Evolutionary conservation across 2,797 vertebrate genomes (phyloP), one percentile per base, ranked within the genome.

Genomic region (Rhabdomys pumilio): DNA sequence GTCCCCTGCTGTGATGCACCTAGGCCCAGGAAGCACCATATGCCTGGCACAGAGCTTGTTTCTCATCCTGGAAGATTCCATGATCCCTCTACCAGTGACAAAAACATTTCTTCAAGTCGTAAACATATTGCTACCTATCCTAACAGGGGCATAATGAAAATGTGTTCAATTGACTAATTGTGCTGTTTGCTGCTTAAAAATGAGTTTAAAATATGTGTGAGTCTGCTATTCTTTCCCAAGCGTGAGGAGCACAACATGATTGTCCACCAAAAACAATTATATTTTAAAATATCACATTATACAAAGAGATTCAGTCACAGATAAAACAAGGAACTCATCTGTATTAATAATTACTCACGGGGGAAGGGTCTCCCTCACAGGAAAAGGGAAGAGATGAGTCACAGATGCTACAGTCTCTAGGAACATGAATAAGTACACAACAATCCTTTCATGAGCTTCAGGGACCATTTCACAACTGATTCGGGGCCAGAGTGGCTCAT

Each of bases 101-200:
- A 31, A 93, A 90, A 44, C 26, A 55, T 38, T 91, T 95, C 69
- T 81, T 65, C 55, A 89, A 75, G 67, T 75, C 67, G 31, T 1
- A 29, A 29, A 8, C 26, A 2, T 55, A 20, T 93, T 24, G 31
- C 8, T 29, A 15, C 38, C 44, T 92, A 61, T 50, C 61, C 65
- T 77, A 63, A 89, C 20, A 41, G 55, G 13, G 4, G 0, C 34
- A 75, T 29, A 53, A 26, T 81, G 86, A 90, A 72, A 77, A 73
- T 77, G 10, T 41, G 20, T 31, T 79, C 53, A 89, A 44, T 72
- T 10, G 47, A 84, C 81, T 24, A 29, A 83, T 89, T 87, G 87
- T 93, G 14, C 44, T 95, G 89, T 41, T 76, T 63, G 69, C 90
- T 59, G 19, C 80, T 73, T 76, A 47, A 34, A 79, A 75, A 85